These are phyloP conservation scores for Pogonocherus hispidulus DNA, from an alignment of 2,888 invertebrate species.

Conservation along the genomic window DNA sequence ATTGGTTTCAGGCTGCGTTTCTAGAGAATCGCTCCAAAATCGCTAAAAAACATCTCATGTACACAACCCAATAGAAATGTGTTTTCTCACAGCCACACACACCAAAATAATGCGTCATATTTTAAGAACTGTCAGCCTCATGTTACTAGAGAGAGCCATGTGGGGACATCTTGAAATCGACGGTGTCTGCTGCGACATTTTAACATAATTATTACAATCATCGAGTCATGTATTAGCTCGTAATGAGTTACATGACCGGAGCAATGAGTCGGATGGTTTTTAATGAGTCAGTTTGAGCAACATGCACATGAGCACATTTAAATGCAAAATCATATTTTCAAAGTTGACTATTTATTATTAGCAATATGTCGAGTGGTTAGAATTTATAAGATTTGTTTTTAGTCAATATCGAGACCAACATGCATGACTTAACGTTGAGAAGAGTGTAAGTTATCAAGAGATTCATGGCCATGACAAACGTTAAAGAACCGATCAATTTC, in stretches of 20 bases:
- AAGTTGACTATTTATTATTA: no score
- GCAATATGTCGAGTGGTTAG: no score
- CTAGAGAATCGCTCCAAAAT: slow-evolving; percentile 52
- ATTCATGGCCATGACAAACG: not conserved
- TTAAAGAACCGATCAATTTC: not conserved
- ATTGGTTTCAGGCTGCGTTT: slow-evolving; percentile 56
- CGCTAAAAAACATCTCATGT: slow-evolving; percentile 55
- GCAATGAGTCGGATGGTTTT: no score
- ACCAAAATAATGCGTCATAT: slow-evolving; percentile 64
- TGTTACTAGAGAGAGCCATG: slow-evolving; percentile 47
- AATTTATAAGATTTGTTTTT: no score
- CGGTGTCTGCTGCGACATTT: no score
- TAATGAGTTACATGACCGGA: no score
- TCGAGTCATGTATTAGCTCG: no score
- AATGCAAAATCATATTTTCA: no score
- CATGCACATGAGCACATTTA: no score
- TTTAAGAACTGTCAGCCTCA: slow-evolving; percentile 63
- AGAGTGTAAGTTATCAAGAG: not conserved
- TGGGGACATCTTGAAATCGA: slow-evolving; percentile 33
- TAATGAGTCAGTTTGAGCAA: not conserved
- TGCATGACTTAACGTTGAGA: no score
- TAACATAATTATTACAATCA: no score
- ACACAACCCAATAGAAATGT: slow-evolving; percentile 64
- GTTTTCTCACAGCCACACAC: slow-evolving; percentile 66
- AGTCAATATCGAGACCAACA: no score